Percentiles rank a stretch among this genome's conserved stretches.
phyloP scores from a whole-genome alignment of 2,797 vertebrate genomes.

The Hafferia zeledoni region DNA sequence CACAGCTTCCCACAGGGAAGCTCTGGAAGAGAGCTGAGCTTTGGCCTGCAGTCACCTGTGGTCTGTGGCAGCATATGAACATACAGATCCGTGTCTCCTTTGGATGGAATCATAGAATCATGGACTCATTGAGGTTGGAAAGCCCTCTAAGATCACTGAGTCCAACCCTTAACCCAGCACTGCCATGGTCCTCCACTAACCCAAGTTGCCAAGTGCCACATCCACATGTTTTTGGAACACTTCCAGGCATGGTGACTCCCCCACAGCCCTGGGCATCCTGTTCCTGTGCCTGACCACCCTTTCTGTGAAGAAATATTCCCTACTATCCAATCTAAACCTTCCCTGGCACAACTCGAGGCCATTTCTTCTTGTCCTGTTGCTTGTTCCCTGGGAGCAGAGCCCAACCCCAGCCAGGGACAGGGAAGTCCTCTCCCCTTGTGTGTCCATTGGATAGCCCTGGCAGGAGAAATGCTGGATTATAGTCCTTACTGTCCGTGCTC shows the following conservation, averaged over 20 bases:
- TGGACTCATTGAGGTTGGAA: not conserved
- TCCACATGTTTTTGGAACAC: not conserved
- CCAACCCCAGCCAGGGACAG: not conserved
- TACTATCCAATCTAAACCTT: not conserved
- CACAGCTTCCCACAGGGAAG: rapidly evolving
- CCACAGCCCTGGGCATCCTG: not conserved
- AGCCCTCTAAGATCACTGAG: not conserved
- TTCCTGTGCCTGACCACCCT: not conserved
- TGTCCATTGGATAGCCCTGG: not conserved
- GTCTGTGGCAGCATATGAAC: rapidly evolving
- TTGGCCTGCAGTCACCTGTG: not conserved
- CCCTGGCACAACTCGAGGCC: not conserved
- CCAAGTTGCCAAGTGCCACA: not conserved
- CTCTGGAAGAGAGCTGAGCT: not conserved
- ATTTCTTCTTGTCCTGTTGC: not conserved
- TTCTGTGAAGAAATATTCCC: not conserved
- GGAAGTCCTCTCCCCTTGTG: not conserved
- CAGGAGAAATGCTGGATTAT: not conserved
- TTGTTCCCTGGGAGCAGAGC: not conserved
- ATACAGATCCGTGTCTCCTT: rapidly evolving
- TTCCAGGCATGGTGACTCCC: not conserved
- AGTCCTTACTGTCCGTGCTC: rapidly evolving
- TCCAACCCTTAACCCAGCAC: not conserved
- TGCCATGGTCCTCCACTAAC: not conserved
- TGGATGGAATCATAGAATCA: not conserved